Percentiles rank a stretch among this genome's conserved stretches.
phyloP scores from a whole-genome alignment of 2,888 invertebrate genomes.

The Acrobasis consociella region DNA sequence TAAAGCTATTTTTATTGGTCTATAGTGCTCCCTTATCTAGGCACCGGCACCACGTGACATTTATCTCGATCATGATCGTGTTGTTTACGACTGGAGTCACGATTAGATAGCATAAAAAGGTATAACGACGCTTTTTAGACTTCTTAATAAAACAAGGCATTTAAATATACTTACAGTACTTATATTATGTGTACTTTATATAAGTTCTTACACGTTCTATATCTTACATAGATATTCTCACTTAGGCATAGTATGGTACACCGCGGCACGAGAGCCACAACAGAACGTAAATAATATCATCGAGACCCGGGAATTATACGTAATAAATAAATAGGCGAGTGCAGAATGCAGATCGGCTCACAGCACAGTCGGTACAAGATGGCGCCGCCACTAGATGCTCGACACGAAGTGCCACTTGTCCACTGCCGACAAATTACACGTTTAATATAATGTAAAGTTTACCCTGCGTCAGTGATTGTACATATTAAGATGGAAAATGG shows the following conservation, averaged over 20 bases:
- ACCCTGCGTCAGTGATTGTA: too few species aligned
- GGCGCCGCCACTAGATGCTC: constrained; percentile 47
- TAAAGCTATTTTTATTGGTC: too few species aligned
- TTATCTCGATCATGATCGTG: neutral
- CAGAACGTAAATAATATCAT: constrained; percentile 8
- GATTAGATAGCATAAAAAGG: neutral
- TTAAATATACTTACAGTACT: neutral
- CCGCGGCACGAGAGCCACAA: neutral
- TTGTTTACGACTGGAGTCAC: neutral
- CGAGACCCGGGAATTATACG: neutral
- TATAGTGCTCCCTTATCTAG: too few species aligned
- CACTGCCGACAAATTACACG: constrained; percentile 50
- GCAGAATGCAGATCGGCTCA: neutral
- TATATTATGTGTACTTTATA: neutral
- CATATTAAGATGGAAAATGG: too few species aligned
- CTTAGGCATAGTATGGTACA: constrained; percentile 1
- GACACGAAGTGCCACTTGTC: constrained; percentile 72
- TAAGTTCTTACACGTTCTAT: neutral
- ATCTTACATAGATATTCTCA: constrained; percentile 12
- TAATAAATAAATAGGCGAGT: constrained; percentile 8
- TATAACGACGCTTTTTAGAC: neutral
- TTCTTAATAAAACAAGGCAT: too few species aligned
- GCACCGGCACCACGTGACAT: too few species aligned
- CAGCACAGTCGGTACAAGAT: neutral
- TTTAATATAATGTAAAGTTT: too few species aligned